Percentiles rank a stretch among this genome's conserved stretches.
phyloP scores from a whole-genome alignment of 2,888 invertebrate species.

The Stegana nigrithorax region DNA sequence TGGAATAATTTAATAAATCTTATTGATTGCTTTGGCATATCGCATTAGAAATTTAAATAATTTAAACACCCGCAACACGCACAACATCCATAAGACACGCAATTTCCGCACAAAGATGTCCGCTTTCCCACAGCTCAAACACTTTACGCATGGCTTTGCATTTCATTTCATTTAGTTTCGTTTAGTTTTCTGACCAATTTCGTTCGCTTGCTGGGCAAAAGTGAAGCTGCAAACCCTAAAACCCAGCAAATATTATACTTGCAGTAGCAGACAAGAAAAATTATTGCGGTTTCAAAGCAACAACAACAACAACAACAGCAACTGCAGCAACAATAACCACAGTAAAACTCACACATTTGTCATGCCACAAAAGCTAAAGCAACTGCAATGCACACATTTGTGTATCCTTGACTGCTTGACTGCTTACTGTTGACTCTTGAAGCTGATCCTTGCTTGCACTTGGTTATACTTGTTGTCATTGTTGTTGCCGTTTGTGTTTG shows the following conservation, averaged over 20 bases:
- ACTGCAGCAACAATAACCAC: background rate
- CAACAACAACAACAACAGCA: too few species aligned
- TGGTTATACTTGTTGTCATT: background rate
- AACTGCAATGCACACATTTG: background rate
- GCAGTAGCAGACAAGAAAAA: background rate
- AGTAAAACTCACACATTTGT: background rate
- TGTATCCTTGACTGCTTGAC: background rate
- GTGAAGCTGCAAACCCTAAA: too few species aligned
- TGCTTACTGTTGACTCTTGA: too few species aligned
- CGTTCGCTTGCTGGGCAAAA: too few species aligned
- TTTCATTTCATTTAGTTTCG: too few species aligned
- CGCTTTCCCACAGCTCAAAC: too few species aligned
- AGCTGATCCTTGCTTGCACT: too few species aligned
- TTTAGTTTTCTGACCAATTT: too few species aligned
- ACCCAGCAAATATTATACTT: background rate
- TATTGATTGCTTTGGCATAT: conserved; percentile 8
- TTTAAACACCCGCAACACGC: background rate
- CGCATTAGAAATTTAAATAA: conserved; percentile 7
- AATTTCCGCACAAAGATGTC: too few species aligned
- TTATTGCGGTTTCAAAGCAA: background rate
- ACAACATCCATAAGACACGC: too few species aligned
- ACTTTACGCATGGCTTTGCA: too few species aligned
- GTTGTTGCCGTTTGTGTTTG: background rate
- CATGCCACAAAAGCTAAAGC: background rate
- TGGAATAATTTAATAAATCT: conserved; percentile 11